Percentiles rank a stretch among this genome's conserved stretches.
Evolutionary conservation across 35 echinoderm and acorn worm species (phyloP).

Genomic region (Ptychodera flava): DNA sequence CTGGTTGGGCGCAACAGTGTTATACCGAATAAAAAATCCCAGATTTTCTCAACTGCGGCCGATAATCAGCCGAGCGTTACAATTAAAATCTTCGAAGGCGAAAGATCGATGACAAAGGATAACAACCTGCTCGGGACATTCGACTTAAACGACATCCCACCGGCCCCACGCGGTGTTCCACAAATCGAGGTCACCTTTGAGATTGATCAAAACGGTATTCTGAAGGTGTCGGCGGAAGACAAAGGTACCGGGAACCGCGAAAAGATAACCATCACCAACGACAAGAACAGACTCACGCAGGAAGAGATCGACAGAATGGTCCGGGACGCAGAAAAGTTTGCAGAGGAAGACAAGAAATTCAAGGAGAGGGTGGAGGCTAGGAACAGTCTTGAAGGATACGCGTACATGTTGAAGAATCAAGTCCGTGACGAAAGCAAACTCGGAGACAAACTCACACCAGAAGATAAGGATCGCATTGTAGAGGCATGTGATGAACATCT

Average conservation of each 20-base stretch:
- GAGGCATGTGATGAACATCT: slow-evolving; percentile 83
- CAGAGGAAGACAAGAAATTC: slow-evolving; percentile 73
- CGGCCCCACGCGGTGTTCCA: slow-evolving; percentile 90
- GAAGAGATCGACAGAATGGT: slow-evolving; percentile 98
- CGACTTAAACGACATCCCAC: slow-evolving; percentile 92
- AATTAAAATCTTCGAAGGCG: slow-evolving; percentile 99
- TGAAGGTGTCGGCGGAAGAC: slow-evolving; percentile 90
- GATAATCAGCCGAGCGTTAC: slow-evolving; percentile 98
- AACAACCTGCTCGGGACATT: slow-evolving; percentile 98
- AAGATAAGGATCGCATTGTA: slow-evolving; percentile 78
- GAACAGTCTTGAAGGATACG: slow-evolving; percentile 85
- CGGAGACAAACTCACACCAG: slow-evolving; percentile 80
- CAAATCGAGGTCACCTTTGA: slow-evolving; percentile 96
- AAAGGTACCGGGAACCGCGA: slow-evolving; percentile 98
- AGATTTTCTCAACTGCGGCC: slow-evolving; percentile 98
- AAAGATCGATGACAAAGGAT: slow-evolving; percentile 96
- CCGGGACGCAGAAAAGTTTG: slow-evolving; percentile 82
- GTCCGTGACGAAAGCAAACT: slow-evolving; percentile 88
- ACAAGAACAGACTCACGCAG: slow-evolving; percentile 89
- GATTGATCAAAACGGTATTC: slow-evolving; percentile 94
- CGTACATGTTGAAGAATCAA: slow-evolving; percentile 93
- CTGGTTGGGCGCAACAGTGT: slow-evolving; percentile 82
- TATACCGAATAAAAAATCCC: slow-evolving; percentile 96
- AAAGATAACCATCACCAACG: slow-evolving; percentile 97
- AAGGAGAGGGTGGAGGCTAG: slow-evolving; percentile 82